phyloP scores from a whole-genome alignment of 2,888 invertebrate genomes.

The Dasysyrphus tricinctus region DNA sequence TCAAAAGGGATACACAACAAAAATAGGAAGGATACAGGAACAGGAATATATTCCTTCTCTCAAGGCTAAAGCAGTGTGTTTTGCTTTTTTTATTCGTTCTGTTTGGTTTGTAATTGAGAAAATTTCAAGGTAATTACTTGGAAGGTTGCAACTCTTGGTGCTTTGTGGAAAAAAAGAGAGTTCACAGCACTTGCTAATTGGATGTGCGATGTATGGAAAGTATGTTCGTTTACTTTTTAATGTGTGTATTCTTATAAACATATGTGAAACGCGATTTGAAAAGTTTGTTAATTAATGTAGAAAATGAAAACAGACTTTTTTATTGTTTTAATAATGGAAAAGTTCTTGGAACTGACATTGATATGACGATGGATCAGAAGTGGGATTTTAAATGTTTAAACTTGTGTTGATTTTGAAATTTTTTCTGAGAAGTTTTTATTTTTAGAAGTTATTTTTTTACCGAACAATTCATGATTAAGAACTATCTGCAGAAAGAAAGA shows the following conservation, averaged over 20 bases:
- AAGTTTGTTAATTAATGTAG: constrained; percentile 67
- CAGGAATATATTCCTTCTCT: constrained; percentile 1
- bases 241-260: constrained; percentile 33
- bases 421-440: background rate
- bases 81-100: constrained; percentile 9
- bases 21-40: constrained; percentile 1
- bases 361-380: constrained; percentile 2
- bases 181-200: constrained; percentile 57
- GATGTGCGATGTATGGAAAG: constrained; percentile 36
- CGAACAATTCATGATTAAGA: no score
- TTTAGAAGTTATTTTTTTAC: no score
- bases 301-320: constrained; percentile 29
- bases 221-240: constrained; percentile 22
- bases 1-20: constrained; percentile 10
- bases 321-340: background rate
- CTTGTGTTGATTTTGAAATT: background rate
- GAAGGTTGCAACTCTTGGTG: constrained; percentile 46
- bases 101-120: constrained; percentile 71
- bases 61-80: constrained; percentile 8
- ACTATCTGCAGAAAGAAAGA: background rate
- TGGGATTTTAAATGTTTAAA: constrained; percentile 5
- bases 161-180: constrained; percentile 16
- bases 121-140: constrained; percentile 75
- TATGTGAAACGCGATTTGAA: constrained; percentile 64
- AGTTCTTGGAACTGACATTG: background rate